Evolutionary conservation across 2,113 vertebrate species (phyloP), one percentile per base, ranked within the genome.

Genomic region (Microcebus murinus): DNA sequence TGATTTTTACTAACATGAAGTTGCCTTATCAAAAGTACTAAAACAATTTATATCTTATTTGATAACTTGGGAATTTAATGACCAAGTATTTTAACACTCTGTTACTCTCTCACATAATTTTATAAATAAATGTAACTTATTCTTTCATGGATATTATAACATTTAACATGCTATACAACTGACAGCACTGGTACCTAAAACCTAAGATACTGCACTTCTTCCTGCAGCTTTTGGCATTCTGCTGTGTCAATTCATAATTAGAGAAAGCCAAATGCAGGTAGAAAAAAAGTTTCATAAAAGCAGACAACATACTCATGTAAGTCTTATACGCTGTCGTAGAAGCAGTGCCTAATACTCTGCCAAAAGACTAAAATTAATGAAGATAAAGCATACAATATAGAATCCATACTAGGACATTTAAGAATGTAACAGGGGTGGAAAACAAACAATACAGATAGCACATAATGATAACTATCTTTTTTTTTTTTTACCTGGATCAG

Each of bases 401-500:
- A 94, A 27, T 36, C 74, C 76, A 81, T 3, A 81, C 25, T 31
- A 86, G 50, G 76, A 92, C 71, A 89, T 27, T 34, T 45, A 79
- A 57, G 7, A 70, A 34, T 25, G 3, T 52, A 65, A 81, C 1
- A 82, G 23, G 2, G 71, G 2, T 48, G 36, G 59, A 18, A 83
- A 45, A 59, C 21, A 63, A 34, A 88, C 36, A 93, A 52, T 57
- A 91, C 0, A 85, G 13, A 39, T 8, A 63, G 77, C 9, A 81
- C 13, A 34, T 5, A 27, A 96, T 48, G 25, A 27, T 21, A 67
- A 48, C 27, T 4, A 82, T 89, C 48, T 81, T 99, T 98, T 98
- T 52, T 52, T 45, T 52, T 55, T 55, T 55, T 55, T 4, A 99
- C 99, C 99, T 97, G 99, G 99, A 98, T 99, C 99, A 93, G 99